These are phyloP conservation scores for Drosophila gunungcola DNA, from an alignment of 1,140 invertebrate genomes.

Conservation along the genomic window DNA sequence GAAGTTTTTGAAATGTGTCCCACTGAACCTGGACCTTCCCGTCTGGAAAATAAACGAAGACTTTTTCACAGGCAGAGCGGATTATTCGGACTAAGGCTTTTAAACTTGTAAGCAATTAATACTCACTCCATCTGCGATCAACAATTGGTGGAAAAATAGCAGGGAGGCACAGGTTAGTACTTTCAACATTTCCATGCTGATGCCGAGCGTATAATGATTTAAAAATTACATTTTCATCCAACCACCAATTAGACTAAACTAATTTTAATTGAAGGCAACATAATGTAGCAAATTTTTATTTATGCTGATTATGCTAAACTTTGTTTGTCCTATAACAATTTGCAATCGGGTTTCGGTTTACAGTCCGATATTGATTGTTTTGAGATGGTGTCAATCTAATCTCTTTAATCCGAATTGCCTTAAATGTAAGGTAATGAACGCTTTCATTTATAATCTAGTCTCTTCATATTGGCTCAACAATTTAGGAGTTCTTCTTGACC, in stretches of 20 bases:
- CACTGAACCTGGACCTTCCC: conserved; percentile 36
- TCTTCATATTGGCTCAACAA: too few species aligned
- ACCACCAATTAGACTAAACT: conserved; percentile 23
- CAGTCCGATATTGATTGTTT: too few species aligned
- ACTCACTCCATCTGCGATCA: conserved; percentile 42
- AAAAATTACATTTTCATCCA: background rate
- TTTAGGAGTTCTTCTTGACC: too few species aligned
- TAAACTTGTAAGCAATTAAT: background rate
- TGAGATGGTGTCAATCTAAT: too few species aligned
- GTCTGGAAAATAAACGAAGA: conserved; percentile 46
- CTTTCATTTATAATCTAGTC: too few species aligned
- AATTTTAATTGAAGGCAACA: conserved; percentile 19
- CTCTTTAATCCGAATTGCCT: too few species aligned
- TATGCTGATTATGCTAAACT: too few species aligned
- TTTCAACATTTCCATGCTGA: conserved; percentile 33
- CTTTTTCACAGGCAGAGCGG: conserved; percentile 3
- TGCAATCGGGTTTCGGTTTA: too few species aligned
- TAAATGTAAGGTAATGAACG: too few species aligned
- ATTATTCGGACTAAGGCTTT: background rate
- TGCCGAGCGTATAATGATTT: conserved; percentile 20
- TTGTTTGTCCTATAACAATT: too few species aligned
- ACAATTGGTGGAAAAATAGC: conserved; percentile 5
- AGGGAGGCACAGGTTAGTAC: conserved; percentile 6
- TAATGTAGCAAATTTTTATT: too few species aligned
- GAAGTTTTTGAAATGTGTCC: conserved; percentile 54